A percentile compares a stretch with the other conserved stretches of the same genome.
Conservation (phyloP, 2,888 invertebrate species). For the Trissolcus brochymenae region DNA sequence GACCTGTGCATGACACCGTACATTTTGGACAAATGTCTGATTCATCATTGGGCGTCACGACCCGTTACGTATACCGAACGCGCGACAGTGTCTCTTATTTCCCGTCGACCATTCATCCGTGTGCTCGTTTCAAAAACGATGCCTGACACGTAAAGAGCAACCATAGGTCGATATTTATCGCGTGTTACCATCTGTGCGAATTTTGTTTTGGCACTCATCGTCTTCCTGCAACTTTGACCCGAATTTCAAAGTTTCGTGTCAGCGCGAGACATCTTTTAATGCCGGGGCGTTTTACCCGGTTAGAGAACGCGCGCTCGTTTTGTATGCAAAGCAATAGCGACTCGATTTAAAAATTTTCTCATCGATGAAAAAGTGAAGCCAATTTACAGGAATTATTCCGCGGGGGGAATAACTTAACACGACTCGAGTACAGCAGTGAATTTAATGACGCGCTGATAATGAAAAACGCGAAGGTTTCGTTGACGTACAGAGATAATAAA, state of each 20-base stretch:
- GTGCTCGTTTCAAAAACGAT: conserved; percentile 7
- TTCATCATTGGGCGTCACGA: conserved; percentile 21
- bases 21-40: conserved; percentile 18
- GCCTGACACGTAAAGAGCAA: conserved; percentile 20
- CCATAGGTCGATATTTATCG: conserved; percentile 40
- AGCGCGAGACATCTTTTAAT: no score
- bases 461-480: no score
- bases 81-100: conserved; percentile 15
- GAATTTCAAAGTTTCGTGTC: conserved; percentile 34
- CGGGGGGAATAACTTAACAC: no score
- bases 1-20: conserved; percentile 10
- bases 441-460: no score
- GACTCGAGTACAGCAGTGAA: no score
- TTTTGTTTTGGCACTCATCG: conserved; percentile 11
- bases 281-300: no score
- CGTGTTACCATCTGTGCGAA: conserved; percentile 19
- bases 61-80: conserved; percentile 9
- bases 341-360: no score
- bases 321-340: no score
- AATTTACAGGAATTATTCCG: no score
- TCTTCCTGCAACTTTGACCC: conserved; percentile 39
- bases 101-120: conserved; percentile 16
- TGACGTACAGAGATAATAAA: conserved; percentile 7
- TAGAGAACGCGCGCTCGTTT: no score
- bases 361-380: no score